Conservation (phyloP, 2,113 vertebrate species). For the Nanorana parkeri region DNA sequence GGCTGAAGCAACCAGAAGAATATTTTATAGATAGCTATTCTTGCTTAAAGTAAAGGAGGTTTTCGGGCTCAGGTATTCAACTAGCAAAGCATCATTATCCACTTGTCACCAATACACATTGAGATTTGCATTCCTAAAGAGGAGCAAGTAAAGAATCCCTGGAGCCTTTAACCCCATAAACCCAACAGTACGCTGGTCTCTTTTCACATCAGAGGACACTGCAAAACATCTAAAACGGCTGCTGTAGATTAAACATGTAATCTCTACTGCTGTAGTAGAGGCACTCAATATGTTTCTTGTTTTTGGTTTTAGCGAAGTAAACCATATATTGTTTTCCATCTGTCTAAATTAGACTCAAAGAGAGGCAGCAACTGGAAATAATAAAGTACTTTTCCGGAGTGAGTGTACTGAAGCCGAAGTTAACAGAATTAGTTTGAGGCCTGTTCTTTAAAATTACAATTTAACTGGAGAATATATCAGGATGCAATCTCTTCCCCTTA, state of each 20-base stretch:
- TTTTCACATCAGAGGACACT: neutral
- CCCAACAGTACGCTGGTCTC: neutral
- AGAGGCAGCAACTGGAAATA: conserved; percentile 26
- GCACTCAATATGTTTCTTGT: conserved; percentile 20
- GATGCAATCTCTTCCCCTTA: conserved; percentile 26
- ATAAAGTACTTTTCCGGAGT: conserved; percentile 36
- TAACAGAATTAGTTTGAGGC: conserved; percentile 41
- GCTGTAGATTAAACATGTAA: conserved; percentile 6
- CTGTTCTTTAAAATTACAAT: conserved; percentile 36
- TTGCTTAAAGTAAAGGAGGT: neutral
- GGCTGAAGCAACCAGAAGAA: no score
- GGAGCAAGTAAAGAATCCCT: conserved; percentile 32
- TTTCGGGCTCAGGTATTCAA: conserved; percentile 35
- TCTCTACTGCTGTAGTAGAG: neutral
- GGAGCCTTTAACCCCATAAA: conserved; percentile 38
- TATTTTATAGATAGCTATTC: neutral
- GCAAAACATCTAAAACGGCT: conserved; percentile 1
- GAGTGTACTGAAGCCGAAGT: conserved; percentile 37
- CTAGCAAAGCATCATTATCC: conserved; percentile 27
- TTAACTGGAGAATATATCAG: conserved; percentile 31
- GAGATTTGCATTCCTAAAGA: conserved; percentile 43
- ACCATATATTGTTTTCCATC: conserved; percentile 12
- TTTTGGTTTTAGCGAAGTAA: conserved; percentile 1
- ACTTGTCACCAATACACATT: conserved; percentile 39
- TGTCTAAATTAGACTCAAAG: conserved; percentile 26